A percentile compares a stretch with the other conserved stretches of the same genome.
Conservation (phyloP, 2,797 vertebrate species). For the Darevskia nairensis region DNA sequence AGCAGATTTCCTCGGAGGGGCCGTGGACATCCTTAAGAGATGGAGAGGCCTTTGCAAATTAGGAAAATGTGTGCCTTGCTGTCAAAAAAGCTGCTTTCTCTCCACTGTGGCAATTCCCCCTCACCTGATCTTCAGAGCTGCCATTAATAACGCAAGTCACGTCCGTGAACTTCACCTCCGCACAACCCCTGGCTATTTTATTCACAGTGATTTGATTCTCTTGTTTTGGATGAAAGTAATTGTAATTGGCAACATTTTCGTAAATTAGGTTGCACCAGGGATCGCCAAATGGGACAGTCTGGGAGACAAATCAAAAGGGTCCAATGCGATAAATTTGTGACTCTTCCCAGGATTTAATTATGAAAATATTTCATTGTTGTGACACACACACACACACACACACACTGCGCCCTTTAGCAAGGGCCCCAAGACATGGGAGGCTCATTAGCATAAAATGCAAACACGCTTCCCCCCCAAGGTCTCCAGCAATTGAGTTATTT, state of each 20-base stretch:
- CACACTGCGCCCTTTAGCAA: constrained; percentile 37
- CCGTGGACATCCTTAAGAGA: neutral
- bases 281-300: constrained; percentile 41
- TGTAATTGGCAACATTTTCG: constrained; percentile 54
- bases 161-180: constrained; percentile 20
- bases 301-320: constrained; percentile 52
- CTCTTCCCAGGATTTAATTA: constrained; percentile 70
- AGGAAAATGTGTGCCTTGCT: neutral
- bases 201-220: constrained; percentile 22
- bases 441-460: constrained; percentile 68
- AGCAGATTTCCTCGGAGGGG: neutral
- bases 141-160: constrained; percentile 32
- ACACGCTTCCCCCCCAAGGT: constrained; percentile 46
- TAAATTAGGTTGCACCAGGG: constrained; percentile 30
- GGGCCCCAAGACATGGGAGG: constrained; percentile 62
- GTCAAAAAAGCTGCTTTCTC: neutral
- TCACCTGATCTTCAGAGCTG: constrained; percentile 20
- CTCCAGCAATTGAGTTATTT: constrained; percentile 63
- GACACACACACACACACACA: too few relatives aligned
- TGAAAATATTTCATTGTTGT: constrained; percentile 56
- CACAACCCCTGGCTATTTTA: constrained; percentile 10
- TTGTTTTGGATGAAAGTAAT: constrained; percentile 26
- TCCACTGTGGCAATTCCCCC: neutral
- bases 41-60: neutral
- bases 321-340: constrained; percentile 42